Evolutionary conservation across 2,113 vertebrate genomes (phyloP).

Genomic region (Fregata magnificens): DNA sequence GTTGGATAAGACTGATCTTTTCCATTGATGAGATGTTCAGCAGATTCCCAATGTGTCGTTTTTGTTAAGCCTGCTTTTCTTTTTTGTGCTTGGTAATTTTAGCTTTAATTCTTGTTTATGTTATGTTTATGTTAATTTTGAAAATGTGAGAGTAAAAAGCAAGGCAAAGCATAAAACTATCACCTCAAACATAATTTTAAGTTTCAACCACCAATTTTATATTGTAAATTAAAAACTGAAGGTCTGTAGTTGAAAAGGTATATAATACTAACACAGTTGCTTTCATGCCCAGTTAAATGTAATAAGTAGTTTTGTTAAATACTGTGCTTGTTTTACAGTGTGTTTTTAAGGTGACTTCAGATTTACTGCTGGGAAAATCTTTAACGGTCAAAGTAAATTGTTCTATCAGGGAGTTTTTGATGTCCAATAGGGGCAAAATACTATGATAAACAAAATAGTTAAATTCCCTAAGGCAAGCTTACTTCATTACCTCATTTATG

Average conservation of each 20-base stretch:
- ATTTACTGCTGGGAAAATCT: conserved; percentile 35
- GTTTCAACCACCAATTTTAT: neutral
- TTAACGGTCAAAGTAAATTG: neutral
- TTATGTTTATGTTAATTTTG: neutral
- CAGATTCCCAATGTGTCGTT: neutral
- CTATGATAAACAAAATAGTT: neutral
- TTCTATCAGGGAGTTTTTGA: neutral
- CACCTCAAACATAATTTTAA: neutral
- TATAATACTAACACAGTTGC: neutral
- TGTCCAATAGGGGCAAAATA: neutral
- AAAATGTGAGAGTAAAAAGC: neutral
- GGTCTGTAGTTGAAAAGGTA: neutral
- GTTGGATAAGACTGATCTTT: neutral
- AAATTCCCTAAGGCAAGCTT: neutral
- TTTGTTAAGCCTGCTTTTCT: neutral
- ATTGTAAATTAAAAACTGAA: neutral
- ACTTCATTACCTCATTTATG: neutral
- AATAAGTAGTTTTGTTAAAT: neutral
- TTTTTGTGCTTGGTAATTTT: neutral
- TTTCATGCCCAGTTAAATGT: neutral
- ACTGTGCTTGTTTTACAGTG: neutral
- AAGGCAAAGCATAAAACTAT: neutral
- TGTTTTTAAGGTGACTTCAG: conserved; percentile 22
- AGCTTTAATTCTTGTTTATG: neutral
- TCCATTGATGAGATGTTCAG: neutral